These are phyloP conservation scores for Drosophila repletoides DNA, from an alignment of 1,140 invertebrate species.

Conservation along the genomic window DNA sequence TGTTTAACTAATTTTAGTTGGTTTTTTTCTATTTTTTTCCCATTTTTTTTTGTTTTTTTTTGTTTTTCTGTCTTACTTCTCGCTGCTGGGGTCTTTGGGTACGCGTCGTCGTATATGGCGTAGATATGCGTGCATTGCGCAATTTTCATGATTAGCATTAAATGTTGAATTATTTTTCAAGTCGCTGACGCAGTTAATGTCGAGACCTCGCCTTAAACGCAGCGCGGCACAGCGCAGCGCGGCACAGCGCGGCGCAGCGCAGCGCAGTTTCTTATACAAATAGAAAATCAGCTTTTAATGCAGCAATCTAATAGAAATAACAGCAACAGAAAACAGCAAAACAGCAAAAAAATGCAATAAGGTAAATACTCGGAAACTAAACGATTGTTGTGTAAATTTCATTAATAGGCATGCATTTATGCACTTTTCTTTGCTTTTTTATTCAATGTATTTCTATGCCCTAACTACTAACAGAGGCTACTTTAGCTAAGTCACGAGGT, in stretches of 20 bases:
- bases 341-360: slow-evolving; percentile 44
- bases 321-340: slow-evolving; percentile 42
- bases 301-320: slow-evolving; percentile 78
- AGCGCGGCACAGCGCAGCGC: slow-evolving; percentile 37
- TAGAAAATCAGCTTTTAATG: slow-evolving; percentile 76
- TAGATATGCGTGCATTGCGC: slow-evolving; percentile 77
- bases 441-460: no score
- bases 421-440: slow-evolving; percentile 42
- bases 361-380: slow-evolving; percentile 49
- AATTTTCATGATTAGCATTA: slow-evolving; percentile 80
- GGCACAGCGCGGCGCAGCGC: no score
- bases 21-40: slow-evolving; percentile 30
- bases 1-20: slow-evolving; percentile 69
- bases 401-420: slow-evolving; percentile 70
- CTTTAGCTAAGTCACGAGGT: no score
- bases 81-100: background rate
- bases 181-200: slow-evolving; percentile 78
- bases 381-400: slow-evolving; percentile 44
- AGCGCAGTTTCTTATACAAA: slow-evolving; percentile 71
- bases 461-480: no score
- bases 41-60: background rate
- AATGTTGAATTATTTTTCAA: slow-evolving; percentile 81
- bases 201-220: slow-evolving; percentile 45
- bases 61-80: background rate
- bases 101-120: background rate